Conservation (phyloP, 2,797 vertebrate genomes). For the Mastacembelus armatus region DNA sequence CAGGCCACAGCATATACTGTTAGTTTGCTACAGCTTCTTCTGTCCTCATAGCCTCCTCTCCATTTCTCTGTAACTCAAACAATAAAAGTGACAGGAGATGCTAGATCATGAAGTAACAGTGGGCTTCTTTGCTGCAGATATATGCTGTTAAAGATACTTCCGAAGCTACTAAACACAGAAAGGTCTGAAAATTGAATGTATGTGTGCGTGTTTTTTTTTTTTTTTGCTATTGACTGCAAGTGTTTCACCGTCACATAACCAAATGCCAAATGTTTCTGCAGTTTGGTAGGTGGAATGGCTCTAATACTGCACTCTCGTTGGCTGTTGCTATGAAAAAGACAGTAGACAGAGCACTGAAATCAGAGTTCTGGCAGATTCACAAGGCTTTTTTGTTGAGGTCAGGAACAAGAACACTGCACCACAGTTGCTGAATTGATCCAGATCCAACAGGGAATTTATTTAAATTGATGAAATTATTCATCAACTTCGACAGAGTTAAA, state of each 20-base stretch:
- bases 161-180: too few relatives aligned
- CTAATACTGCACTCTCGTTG: not conserved
- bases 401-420: not conserved
- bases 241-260: not conserved
- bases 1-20: too few relatives aligned
- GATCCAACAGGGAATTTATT: slow-evolving; percentile 8
- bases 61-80: too few relatives aligned
- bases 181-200: too few relatives aligned
- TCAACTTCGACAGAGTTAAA: slow-evolving; percentile 11
- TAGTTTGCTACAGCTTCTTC: too few relatives aligned
- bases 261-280: not conserved
- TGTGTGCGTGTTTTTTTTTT: too few relatives aligned
- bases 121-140: too few relatives aligned
- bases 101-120: too few relatives aligned
- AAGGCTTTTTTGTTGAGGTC: not conserved
- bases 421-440: not conserved
- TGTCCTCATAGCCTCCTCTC: too few relatives aligned
- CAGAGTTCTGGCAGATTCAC: slow-evolving; percentile 8
- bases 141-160: too few relatives aligned
- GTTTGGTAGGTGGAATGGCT: not conserved
- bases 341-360: slow-evolving; percentile 22
- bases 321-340: not conserved
- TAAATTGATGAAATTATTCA: slow-evolving; percentile 28
- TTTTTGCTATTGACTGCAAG: not conserved
- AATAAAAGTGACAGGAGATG: too few relatives aligned